Conservation (phyloP, 2,797 vertebrate genomes). For the Microchirus variegatus region DNA sequence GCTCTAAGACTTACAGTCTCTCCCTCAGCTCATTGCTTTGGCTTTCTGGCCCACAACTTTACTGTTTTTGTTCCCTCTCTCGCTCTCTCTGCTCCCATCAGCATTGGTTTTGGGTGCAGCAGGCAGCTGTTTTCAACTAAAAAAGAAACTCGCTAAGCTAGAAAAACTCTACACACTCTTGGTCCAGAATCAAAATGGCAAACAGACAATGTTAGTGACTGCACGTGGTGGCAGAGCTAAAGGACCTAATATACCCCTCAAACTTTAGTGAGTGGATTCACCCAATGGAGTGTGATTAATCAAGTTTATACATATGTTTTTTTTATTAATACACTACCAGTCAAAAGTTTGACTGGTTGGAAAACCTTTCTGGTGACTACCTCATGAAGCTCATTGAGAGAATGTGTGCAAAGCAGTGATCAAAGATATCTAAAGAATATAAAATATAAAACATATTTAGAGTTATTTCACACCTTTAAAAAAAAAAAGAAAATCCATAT, state of each 20-base stretch:
- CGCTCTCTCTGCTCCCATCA: constrained; percentile 8
- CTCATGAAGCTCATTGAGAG: too few relatives aligned
- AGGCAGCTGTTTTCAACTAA: constrained; percentile 11
- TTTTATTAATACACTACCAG: too few relatives aligned
- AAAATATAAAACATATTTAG: too few relatives aligned
- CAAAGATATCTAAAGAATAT: too few relatives aligned
- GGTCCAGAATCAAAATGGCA: not conserved
- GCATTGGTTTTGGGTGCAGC: constrained; percentile 8
- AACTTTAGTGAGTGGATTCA: too few relatives aligned
- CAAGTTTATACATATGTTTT: too few relatives aligned
- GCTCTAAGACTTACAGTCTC: not conserved
- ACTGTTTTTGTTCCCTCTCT: constrained; percentile 5
- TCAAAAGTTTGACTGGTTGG: too few relatives aligned
- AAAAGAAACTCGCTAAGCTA: not conserved
- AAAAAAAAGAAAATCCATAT: too few relatives aligned
- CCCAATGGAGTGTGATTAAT: too few relatives aligned
- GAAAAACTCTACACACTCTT: not conserved
- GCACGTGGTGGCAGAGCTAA: not conserved
- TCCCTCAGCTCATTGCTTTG: not conserved
- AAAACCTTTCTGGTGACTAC: too few relatives aligned
- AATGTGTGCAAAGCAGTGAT: too few relatives aligned
- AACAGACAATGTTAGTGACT: not conserved
- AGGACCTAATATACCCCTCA: not conserved
- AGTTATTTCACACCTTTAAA: too few relatives aligned
- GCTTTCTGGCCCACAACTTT: not conserved